These are phyloP conservation scores for Limnothrissa miodon DNA, from an alignment of 2,113 vertebrate genomes.

Conservation along the genomic window DNA sequence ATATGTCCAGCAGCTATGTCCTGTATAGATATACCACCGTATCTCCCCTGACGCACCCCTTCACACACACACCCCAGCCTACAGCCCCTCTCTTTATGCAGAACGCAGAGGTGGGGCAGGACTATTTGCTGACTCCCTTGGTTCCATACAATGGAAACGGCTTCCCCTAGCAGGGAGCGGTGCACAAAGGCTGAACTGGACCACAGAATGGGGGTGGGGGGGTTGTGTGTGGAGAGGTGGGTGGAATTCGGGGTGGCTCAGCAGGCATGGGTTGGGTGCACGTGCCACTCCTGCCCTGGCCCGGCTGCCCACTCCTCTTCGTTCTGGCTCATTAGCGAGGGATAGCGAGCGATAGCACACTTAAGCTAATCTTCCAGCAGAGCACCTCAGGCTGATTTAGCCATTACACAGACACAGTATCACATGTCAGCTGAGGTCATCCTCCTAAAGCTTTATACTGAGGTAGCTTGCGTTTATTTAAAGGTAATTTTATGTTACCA, in stretches of 20 bases:
- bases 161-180: conserved; percentile 19
- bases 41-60: not conserved
- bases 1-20: conserved; percentile 33
- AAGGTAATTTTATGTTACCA: not conserved
- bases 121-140: conserved; percentile 44
- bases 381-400: not conserved
- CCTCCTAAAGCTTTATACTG: not conserved
- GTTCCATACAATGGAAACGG: conserved; percentile 36
- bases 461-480: not conserved
- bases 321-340: not conserved
- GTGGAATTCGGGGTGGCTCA: not conserved
- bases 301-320: not conserved
- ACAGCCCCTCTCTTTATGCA: conserved; percentile 21
- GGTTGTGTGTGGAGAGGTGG: not conserved
- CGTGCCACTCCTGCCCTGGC: not conserved
- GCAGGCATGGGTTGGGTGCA: not conserved
- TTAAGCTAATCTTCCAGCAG: not conserved
- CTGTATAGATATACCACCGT: not conserved
- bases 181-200: conserved; percentile 28
- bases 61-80: too few relatives aligned
- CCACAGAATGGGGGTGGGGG: not conserved
- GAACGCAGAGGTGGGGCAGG: conserved; percentile 17
- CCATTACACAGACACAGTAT: not conserved
- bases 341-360: not conserved
- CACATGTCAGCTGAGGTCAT: not conserved